Conservation (phyloP, 2,888 invertebrate genomes). For the Biston betularia region DNA sequence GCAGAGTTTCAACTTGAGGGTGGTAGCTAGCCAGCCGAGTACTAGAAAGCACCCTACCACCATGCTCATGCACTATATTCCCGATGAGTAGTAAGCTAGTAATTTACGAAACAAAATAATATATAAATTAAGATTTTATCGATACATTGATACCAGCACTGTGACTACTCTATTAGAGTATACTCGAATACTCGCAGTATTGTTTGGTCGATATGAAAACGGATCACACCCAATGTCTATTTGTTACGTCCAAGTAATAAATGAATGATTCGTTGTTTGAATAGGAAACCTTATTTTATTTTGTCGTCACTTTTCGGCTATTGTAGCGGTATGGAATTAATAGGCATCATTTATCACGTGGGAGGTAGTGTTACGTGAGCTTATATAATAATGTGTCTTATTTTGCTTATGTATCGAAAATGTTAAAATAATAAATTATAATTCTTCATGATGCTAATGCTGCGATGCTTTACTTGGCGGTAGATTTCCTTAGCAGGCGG, state of each 20-base stretch:
- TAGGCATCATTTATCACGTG: constrained; percentile 22
- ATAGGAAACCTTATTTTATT: constrained; percentile 39
- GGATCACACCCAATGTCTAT: constrained; percentile 45
- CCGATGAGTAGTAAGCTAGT: too few relatives aligned
- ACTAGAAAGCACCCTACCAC: too few relatives aligned
- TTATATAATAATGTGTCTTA: background rate
- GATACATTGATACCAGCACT: constrained; percentile 9
- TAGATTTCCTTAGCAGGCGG: too few relatives aligned
- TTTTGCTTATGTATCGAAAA: too few relatives aligned
- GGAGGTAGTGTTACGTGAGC: constrained; percentile 9
- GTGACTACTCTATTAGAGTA: constrained; percentile 17
- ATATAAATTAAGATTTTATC: background rate
- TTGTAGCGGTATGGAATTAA: constrained; percentile 21
- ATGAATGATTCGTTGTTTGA: constrained; percentile 43
- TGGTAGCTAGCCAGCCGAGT: too few relatives aligned
- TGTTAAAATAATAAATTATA: too few relatives aligned
- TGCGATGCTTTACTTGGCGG: too few relatives aligned
- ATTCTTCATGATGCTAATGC: too few relatives aligned
- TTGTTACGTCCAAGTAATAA: constrained; percentile 44
- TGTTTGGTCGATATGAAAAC: constrained; percentile 31
- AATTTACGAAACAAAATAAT: too few relatives aligned
- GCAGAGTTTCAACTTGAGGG: too few relatives aligned
- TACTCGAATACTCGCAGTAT: constrained; percentile 18
- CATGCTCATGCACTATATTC: too few relatives aligned
- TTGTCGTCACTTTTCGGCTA: constrained; percentile 30